phyloP scores from a whole-genome alignment of 2,113 vertebrate species.

The Neotoma lepida region DNA sequence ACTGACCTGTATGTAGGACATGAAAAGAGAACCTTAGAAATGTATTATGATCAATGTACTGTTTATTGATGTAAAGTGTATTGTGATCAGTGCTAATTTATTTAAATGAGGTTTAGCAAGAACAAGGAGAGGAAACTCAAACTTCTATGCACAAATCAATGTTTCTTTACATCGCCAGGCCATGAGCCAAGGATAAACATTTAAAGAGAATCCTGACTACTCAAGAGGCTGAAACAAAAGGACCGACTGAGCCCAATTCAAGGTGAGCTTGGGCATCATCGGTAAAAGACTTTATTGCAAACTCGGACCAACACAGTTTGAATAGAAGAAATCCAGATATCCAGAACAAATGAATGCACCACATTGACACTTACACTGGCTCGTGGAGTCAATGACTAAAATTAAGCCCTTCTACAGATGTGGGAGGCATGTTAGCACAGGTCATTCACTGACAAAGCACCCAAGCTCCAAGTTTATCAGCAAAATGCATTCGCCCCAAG shows the following conservation, averaged over 20 bases:
- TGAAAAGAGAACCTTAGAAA: background rate
- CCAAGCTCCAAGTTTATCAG: background rate
- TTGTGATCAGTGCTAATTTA: background rate
- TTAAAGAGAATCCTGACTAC: background rate
- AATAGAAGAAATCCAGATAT: background rate
- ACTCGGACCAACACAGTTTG: background rate
- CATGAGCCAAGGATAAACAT: background rate
- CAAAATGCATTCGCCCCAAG: background rate
- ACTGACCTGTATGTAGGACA: background rate
- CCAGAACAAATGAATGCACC: background rate
- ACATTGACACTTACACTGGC: background rate
- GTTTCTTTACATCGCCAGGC: background rate
- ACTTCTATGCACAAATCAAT: background rate
- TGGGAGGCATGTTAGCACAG: background rate
- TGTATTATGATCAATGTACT: too few relatives aligned
- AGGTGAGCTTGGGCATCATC: background rate
- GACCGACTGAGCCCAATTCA: background rate
- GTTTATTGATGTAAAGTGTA: too few relatives aligned
- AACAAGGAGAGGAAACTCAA: slow-evolving; percentile 3
- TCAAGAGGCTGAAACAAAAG: background rate
- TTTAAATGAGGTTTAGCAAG: slow-evolving; percentile 25
- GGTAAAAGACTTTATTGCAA: background rate
- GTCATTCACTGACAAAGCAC: too few relatives aligned
- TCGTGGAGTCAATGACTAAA: background rate
- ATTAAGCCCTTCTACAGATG: background rate